Evolutionary conservation across 2,888 invertebrate genomes (phyloP).

Genomic region (Papilio gigon): DNA sequence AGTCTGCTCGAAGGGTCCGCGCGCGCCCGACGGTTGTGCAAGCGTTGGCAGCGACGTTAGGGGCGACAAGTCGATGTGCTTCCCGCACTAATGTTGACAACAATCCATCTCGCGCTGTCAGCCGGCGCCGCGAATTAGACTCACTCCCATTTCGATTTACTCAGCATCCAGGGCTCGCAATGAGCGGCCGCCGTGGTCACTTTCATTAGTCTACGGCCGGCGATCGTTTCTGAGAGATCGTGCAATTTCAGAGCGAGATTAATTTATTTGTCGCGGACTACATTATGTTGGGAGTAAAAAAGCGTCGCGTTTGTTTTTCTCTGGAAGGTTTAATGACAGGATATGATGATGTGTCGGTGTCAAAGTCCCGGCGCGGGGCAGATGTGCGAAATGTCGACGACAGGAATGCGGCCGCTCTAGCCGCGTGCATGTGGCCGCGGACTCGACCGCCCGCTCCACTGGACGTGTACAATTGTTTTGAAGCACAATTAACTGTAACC

Average conservation of each 20-base stretch:
- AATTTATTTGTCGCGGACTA: constrained; percentile 69
- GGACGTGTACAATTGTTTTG: constrained; percentile 1
- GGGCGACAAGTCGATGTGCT: constrained; percentile 76
- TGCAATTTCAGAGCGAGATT: constrained; percentile 69
- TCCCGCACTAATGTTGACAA: constrained; percentile 80
- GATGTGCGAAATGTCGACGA: constrained; percentile 72
- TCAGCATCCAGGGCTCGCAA: constrained; percentile 63
- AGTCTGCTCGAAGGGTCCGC: constrained; percentile 42
- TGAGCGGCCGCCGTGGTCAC: constrained; percentile 59
- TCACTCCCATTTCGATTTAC: constrained; percentile 80
- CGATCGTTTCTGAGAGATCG: constrained; percentile 60
- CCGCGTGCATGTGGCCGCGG: constrained; percentile 40
- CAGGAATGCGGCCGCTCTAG: constrained; percentile 64
- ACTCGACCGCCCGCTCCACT: not conserved
- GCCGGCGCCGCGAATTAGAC: constrained; percentile 77
- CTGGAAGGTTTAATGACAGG: constrained; percentile 75
- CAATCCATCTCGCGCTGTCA: constrained; percentile 79
- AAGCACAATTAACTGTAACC: constrained; percentile 12
- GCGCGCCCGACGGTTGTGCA: constrained; percentile 42
- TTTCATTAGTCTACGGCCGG: constrained; percentile 60
- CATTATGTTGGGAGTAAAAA: constrained; percentile 68
- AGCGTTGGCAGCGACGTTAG: constrained; percentile 53
- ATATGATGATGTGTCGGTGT: constrained; percentile 68
- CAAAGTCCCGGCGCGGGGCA: constrained; percentile 59
- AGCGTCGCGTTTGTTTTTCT: constrained; percentile 60